Percentiles rank a stretch among this genome's conserved stretches.
phyloP scores from a whole-genome alignment of 2,888 invertebrate species.

The Pemphredon lugubris region DNA sequence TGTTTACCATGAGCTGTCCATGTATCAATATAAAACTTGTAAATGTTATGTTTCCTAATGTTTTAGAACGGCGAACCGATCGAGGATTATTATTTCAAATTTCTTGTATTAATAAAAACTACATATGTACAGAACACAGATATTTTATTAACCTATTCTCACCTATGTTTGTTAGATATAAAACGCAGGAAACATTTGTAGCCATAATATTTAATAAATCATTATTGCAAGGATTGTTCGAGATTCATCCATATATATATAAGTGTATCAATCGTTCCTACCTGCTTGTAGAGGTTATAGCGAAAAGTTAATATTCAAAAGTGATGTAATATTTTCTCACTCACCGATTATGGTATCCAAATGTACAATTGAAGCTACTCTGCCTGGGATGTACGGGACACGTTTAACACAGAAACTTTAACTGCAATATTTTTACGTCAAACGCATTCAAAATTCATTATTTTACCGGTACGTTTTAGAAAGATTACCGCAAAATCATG shows the following conservation, averaged over 20 bases:
- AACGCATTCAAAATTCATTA: no score
- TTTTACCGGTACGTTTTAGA: not conserved
- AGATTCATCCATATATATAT: not conserved
- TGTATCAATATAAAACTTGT: slow-evolving; percentile 23
- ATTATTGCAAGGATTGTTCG: slow-evolving; percentile 5
- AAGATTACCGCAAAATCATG: not conserved
- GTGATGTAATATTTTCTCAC: slow-evolving; percentile 8
- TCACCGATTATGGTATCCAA: slow-evolving; percentile 13
- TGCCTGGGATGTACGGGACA: no score
- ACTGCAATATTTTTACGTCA: no score
- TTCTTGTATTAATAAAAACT: slow-evolving; percentile 27
- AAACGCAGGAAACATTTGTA: slow-evolving; percentile 31
- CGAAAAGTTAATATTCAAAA: not conserved
- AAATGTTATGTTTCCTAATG: slow-evolving; percentile 37
- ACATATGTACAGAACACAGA: slow-evolving; percentile 26
- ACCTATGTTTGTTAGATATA: slow-evolving; percentile 9
- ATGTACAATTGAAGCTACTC: no score
- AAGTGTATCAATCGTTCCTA: no score
- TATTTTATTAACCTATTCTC: slow-evolving; percentile 47
- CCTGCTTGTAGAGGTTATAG: no score
- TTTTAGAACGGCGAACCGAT: slow-evolving; percentile 2
- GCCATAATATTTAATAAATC: slow-evolving; percentile 30
- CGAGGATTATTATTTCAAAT: slow-evolving; percentile 10
- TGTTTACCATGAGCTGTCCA: slow-evolving; percentile 4
- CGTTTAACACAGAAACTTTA: not conserved